Conservation (phyloP, 2,797 vertebrate species). For the Falco rusticolus region DNA sequence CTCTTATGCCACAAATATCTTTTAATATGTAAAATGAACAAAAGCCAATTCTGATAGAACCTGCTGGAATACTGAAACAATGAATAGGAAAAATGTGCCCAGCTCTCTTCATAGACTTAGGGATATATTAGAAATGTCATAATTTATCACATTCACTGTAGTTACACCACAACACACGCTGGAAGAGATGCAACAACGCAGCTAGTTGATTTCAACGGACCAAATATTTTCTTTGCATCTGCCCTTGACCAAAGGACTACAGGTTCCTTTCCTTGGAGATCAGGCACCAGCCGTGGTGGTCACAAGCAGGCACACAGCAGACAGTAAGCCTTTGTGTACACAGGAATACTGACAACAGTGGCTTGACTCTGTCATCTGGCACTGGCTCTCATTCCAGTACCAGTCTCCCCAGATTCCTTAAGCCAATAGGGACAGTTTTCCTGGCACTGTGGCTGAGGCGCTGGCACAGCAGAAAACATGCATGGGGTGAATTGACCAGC, state of each 20-base stretch:
- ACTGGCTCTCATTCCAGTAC: not conserved
- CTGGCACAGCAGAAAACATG: not conserved
- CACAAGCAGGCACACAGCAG: not conserved
- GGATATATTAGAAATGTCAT: not conserved
- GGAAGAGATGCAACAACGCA: not conserved
- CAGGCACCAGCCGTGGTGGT: fast-evolving
- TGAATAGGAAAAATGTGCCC: not conserved
- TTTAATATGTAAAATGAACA: not conserved
- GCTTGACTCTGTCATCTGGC: not conserved
- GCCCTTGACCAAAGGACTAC: not conserved
- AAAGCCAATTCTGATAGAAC: not conserved
- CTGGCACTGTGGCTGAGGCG: not conserved
- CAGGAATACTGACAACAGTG: not conserved
- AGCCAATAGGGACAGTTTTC: not conserved
- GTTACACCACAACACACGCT: not conserved
- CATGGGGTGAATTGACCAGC: not conserved
- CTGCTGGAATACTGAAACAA: not conserved
- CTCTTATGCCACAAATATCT: not conserved
- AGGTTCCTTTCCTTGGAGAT: not conserved
- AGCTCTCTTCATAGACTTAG: not conserved
- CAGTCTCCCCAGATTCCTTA: not conserved
- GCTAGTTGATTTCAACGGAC: not conserved
- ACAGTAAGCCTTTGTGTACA: not conserved
- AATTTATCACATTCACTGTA: not conserved
- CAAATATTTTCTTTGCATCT: not conserved